These are phyloP conservation scores for Cherax quadricarinatus DNA, from an alignment of 1,140 invertebrate species.

Conservation along the genomic window DNA sequence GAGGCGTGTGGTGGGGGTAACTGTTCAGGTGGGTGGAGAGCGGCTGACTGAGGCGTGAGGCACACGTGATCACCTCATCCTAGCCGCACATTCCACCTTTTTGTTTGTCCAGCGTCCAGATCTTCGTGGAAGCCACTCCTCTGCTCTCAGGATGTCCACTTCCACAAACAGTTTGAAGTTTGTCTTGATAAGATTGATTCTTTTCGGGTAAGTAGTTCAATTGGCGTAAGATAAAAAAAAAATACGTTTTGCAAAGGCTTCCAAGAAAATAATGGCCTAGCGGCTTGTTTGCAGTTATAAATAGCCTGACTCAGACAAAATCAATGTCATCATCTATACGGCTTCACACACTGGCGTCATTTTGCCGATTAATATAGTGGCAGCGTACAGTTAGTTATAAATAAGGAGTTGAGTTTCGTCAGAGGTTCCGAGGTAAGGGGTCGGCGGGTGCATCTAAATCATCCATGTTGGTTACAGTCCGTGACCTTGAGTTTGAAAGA, in stretches of 20 bases:
- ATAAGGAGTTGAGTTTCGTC: not conserved
- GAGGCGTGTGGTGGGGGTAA: not conserved
- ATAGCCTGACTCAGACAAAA: too few relatives aligned
- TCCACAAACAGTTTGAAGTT: too few relatives aligned
- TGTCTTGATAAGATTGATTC: too few relatives aligned
- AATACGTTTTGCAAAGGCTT: too few relatives aligned
- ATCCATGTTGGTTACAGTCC: too few relatives aligned
- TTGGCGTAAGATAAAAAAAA: too few relatives aligned
- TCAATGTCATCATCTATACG: too few relatives aligned
- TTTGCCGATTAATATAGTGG: not conserved
- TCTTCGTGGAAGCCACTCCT: not conserved
- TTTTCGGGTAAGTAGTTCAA: too few relatives aligned
- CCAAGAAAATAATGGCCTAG: too few relatives aligned
- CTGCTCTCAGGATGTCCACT: not conserved
- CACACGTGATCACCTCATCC: conserved; percentile 22
- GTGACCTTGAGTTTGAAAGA: not conserved
- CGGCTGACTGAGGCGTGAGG: conserved; percentile 31
- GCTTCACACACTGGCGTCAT: not conserved
- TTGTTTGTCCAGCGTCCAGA: not conserved
- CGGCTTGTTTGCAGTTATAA: too few relatives aligned
- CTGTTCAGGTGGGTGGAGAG: conserved; percentile 10
- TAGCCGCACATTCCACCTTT: not conserved
- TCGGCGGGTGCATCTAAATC: not conserved
- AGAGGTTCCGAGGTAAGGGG: not conserved
- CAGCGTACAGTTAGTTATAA: not conserved